Evolutionary conservation across 2,888 invertebrate genomes (phyloP).

Genomic region (Tigriopus californicus): DNA sequence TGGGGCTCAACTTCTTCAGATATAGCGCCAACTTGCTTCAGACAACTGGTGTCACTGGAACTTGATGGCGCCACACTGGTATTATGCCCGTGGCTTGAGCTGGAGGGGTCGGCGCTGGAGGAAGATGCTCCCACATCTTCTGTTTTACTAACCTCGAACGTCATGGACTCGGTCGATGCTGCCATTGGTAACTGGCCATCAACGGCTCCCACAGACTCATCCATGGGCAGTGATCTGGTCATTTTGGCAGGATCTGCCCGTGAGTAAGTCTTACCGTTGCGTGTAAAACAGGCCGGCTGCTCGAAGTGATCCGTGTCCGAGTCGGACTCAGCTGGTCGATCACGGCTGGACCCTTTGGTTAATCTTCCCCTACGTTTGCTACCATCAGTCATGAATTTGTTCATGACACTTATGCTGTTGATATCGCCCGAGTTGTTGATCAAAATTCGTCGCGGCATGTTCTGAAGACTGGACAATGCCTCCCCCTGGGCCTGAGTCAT

Average conservation of each 20-base stretch:
- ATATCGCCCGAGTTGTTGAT: not conserved
- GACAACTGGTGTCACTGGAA: not conserved
- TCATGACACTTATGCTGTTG: conserved; percentile 8
- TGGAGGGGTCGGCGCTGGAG: conserved; percentile 3
- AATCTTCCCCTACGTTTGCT: too few species aligned
- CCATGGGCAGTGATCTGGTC: not conserved
- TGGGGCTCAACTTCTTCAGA: too few species aligned
- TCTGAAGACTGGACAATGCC: not conserved
- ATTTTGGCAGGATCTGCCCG: not conserved
- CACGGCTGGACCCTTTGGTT: too few species aligned
- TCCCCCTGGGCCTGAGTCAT: conserved; percentile 5
- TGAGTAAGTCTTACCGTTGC: not conserved
- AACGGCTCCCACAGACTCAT: not conserved
- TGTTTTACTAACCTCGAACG: too few species aligned
- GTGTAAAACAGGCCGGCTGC: not conserved
- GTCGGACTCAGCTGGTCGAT: not conserved
- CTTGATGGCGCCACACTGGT: not conserved
- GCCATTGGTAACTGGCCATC: too few species aligned
- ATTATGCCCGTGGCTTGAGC: not conserved
- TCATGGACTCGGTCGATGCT: not conserved
- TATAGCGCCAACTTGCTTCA: not conserved
- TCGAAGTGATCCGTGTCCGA: not conserved
- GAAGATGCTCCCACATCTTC: not conserved
- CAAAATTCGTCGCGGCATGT: not conserved
- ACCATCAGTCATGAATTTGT: not conserved